Evolutionary conservation across 2,113 vertebrate species (phyloP).

Genomic region (Labeo rohita): DNA sequence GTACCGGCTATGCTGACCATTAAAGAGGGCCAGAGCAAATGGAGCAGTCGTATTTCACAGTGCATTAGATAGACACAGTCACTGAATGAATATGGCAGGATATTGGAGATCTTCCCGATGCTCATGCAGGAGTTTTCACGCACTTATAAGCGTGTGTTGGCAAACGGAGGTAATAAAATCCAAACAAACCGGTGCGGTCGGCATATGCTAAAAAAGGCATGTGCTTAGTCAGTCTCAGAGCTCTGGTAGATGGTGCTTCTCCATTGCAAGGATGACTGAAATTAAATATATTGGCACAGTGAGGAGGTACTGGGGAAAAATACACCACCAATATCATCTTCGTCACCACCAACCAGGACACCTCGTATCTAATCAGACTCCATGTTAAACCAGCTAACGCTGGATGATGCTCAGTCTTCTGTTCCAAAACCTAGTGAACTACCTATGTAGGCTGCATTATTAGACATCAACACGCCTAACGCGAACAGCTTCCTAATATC

Average conservation of each 20-base stretch:
- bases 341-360: background rate
- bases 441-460: background rate
- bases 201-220: constrained; percentile 43
- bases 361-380: constrained; percentile 2
- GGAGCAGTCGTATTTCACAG: constrained; percentile 18
- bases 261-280: constrained; percentile 51
- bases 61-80: constrained; percentile 33
- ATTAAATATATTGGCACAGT: constrained; percentile 66
- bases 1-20: background rate
- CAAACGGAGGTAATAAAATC: constrained; percentile 35
- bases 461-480: background rate
- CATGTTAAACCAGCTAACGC: background rate
- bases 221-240: constrained; percentile 33
- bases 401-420: background rate
- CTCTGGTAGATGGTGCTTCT: background rate
- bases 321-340: background rate
- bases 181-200: background rate
- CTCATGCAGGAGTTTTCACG: background rate
- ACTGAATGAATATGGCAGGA: constrained; percentile 31
- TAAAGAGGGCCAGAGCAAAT: background rate
- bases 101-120: constrained; percentile 28
- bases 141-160: background rate
- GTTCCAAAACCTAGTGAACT: constrained; percentile 30
- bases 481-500: too few species aligned
- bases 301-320: constrained; percentile 49